A percentile compares a stretch with the other conserved stretches of the same genome.
phyloP scores from a whole-genome alignment of 2,113 vertebrate species.

The Cinclus cinclus region DNA sequence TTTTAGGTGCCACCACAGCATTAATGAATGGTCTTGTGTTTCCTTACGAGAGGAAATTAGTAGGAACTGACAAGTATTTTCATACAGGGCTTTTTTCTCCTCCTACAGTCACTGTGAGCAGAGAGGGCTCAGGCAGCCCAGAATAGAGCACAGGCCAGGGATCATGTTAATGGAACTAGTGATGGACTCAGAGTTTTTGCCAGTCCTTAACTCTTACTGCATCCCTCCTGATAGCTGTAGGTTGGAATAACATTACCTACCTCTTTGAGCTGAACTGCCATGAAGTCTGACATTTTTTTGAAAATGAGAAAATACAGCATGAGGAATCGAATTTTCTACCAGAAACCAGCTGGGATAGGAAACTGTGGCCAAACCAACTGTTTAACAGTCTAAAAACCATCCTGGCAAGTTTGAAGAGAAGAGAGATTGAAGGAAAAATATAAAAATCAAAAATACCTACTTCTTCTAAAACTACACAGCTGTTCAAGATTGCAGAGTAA shows the following conservation, averaged over 20 bases:
- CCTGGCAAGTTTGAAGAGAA: not conserved
- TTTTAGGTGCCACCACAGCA: not conserved
- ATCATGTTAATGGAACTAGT: not conserved
- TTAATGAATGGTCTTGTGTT: not conserved
- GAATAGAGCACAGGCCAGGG: not conserved
- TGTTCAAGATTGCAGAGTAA: not conserved
- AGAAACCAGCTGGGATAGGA: not conserved
- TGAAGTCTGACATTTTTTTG: not conserved
- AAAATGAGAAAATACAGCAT: not conserved
- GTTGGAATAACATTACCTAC: not conserved
- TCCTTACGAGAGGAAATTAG: not conserved
- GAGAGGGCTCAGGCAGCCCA: not conserved
- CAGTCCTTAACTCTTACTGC: not conserved
- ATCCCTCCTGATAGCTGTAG: not conserved
- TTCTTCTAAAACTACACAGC: not conserved
- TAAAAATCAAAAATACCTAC: not conserved
- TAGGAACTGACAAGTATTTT: not conserved
- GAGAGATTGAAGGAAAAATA: not conserved
- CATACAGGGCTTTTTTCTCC: not conserved
- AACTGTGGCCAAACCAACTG: not conserved
- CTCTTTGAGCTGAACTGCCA: not conserved
- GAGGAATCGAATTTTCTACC: not conserved
- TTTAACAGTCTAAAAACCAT: not conserved
- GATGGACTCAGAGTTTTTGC: not conserved
- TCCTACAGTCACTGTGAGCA: not conserved